Evolutionary conservation across 1,140 invertebrate species (phyloP).

Genomic region (Pseudomyrmex pallidus): DNA sequence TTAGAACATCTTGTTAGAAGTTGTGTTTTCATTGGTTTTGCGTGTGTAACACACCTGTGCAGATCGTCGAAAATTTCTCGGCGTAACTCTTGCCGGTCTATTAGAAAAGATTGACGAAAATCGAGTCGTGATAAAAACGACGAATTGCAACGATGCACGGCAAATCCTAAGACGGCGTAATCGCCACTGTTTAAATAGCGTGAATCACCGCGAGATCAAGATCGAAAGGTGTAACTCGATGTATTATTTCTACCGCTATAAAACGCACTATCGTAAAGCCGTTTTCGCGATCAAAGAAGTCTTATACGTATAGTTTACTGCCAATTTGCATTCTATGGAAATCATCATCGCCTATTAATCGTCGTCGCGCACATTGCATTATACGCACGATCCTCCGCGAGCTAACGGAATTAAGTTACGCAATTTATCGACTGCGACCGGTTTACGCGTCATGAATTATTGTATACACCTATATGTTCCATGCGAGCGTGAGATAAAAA

Average conservation of each 20-base stretch:
- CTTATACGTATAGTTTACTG: not conserved
- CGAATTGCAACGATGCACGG: not conserved
- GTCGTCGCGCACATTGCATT: slow-evolving; percentile 1
- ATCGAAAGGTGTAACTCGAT: not conserved
- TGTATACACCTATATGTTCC: not conserved
- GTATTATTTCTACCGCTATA: not conserved
- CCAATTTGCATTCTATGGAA: slow-evolving; percentile 23
- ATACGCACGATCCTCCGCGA: not conserved
- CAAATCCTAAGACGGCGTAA: not conserved
- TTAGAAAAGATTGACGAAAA: slow-evolving; percentile 35
- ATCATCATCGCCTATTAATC: slow-evolving; percentile 24
- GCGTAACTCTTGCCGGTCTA: slow-evolving; percentile 36
- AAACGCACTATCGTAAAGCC: not conserved
- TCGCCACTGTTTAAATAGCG: not conserved
- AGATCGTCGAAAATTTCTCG: slow-evolving; percentile 23
- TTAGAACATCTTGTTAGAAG: slow-evolving; percentile 40
- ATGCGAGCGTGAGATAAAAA: not conserved
- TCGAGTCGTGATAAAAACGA: slow-evolving; percentile 4
- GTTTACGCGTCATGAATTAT: slow-evolving; percentile 46
- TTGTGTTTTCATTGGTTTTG: slow-evolving; percentile 24
- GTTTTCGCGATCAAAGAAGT: slow-evolving; percentile 24
- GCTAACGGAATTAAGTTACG: slow-evolving; percentile 59
- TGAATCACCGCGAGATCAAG: not conserved
- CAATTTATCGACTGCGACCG: slow-evolving; percentile 57
- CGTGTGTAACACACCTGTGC: not conserved